Conservation (phyloP, 2,113 vertebrate species). For the Pterocles orientalis region DNA sequence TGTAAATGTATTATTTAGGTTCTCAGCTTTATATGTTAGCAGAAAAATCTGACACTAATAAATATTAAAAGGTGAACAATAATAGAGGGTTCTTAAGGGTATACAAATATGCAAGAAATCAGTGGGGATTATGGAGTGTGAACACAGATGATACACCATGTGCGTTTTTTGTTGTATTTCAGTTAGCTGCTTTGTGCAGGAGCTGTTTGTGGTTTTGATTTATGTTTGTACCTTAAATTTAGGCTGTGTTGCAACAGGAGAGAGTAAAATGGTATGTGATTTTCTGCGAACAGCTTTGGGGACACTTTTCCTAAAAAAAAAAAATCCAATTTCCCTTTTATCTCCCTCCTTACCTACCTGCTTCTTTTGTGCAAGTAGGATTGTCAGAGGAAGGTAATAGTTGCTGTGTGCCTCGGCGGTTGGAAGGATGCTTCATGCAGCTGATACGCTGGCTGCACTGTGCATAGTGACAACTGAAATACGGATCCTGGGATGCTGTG, state of each 20-base stretch:
- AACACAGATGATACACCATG: not conserved
- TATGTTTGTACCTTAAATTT: not conserved
- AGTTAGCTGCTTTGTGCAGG: not conserved
- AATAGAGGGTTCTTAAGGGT: not conserved
- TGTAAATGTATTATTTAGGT: not conserved
- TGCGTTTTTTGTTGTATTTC: slow-evolving; percentile 3
- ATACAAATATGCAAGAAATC: not conserved
- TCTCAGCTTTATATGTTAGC: not conserved
- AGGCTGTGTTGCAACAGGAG: not conserved
- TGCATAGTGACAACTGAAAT: slow-evolving; percentile 65
- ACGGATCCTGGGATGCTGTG: slow-evolving; percentile 69
- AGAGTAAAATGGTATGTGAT: not conserved
- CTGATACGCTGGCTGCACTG: slow-evolving; percentile 65
- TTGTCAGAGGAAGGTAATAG: not conserved
- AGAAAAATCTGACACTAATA: not conserved
- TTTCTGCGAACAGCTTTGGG: slow-evolving; percentile 10
- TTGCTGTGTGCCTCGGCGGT: not conserved
- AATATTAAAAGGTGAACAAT: not conserved
- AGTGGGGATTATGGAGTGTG: not conserved
- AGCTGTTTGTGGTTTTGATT: not conserved
- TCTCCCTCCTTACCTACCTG: not conserved
- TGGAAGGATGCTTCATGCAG: slow-evolving; percentile 57
- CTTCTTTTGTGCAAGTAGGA: slow-evolving; percentile 1
- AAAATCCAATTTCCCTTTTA: not conserved
- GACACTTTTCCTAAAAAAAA: not conserved